Base-by-base conservation (phyloP, 2,113 vertebrate species). In the Cranoglanis bouderius region DNA sequence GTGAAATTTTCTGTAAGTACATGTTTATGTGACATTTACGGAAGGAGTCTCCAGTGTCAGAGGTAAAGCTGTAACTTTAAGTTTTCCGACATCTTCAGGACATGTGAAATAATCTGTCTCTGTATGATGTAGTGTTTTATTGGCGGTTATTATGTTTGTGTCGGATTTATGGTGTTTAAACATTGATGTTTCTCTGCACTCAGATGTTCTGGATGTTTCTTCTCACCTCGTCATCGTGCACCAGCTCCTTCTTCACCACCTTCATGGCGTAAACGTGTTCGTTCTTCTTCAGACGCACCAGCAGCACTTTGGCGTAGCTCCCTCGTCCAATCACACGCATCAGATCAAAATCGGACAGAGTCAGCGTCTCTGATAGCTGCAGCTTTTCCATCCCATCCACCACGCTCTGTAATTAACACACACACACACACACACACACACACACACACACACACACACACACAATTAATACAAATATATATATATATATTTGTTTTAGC, bases 211-310 rank as follows among this genome's bases (percentile, higher is more conserved):
- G 24, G 26, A 72, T 26, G 35, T 26, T 49, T 46, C 57, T 46
- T 21, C 96, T 94, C 93, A 98, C 98, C 97, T 99, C 98, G 0
- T 99, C 98, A 0, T 99, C 98, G 0, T 99, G 98, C 77, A 99
- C 98, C 92, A 99, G 94, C 91, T 99, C 98, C 94, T 99, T 99
- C 93, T 99, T 99, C 92, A 99, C 98, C 89, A 99, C 98, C 93
- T 99, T 99, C 98, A 99, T 99, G 91, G 98, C 98, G 1, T 98
- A 99, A 55, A 97, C 92, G 85, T 98, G 97, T 80, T 98, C 97
- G 0, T 97, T 98, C 95, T 99, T 99, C 96, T 99, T 99, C 80
- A 99, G 95, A 75, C 98, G 95, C 40, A 99, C 98, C 92, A 99
- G 92, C 57, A 99, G 97, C 89, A 99, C 98, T 94, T 99, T 99